Evolutionary conservation across 2,888 invertebrate genomes (phyloP).

Genomic region (Theretra japonica): DNA sequence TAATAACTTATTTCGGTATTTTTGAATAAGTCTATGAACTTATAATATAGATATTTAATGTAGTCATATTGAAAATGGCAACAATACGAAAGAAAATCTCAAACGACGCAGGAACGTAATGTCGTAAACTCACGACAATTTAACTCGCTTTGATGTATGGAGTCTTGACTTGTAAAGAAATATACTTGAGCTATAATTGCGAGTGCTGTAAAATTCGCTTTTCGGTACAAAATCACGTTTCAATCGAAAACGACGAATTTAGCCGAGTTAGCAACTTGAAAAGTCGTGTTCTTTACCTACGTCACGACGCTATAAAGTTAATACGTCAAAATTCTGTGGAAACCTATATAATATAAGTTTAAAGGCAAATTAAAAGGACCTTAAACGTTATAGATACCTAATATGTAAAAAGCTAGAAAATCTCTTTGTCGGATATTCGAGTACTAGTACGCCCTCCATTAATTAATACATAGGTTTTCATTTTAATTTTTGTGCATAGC

Average conservation of each 20-base stretch:
- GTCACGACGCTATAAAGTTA: background rate
- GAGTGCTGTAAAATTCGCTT: constrained; percentile 32
- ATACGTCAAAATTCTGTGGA: background rate
- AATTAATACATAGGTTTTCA: too few species aligned
- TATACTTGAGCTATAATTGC: background rate
- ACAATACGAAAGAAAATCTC: background rate
- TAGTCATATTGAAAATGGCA: background rate
- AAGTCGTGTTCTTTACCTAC: constrained; percentile 24
- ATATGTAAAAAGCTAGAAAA: too few species aligned
- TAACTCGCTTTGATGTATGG: background rate
- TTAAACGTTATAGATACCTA: too few species aligned
- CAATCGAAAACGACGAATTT: constrained; percentile 34
- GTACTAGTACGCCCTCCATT: too few species aligned
- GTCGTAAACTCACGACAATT: background rate
- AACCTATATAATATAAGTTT: background rate
- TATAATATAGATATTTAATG: background rate
- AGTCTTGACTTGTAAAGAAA: background rate
- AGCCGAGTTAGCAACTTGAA: constrained; percentile 36
- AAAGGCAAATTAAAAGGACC: too few species aligned
- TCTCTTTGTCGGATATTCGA: too few species aligned
- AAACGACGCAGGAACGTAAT: background rate
- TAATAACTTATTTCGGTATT: too few species aligned
- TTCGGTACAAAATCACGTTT: constrained; percentile 36
- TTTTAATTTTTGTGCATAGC: too few species aligned
- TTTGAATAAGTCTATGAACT: background rate